phyloP scores from a whole-genome alignment of 2,888 invertebrate species.

The Conops quadrifasciatus region DNA sequence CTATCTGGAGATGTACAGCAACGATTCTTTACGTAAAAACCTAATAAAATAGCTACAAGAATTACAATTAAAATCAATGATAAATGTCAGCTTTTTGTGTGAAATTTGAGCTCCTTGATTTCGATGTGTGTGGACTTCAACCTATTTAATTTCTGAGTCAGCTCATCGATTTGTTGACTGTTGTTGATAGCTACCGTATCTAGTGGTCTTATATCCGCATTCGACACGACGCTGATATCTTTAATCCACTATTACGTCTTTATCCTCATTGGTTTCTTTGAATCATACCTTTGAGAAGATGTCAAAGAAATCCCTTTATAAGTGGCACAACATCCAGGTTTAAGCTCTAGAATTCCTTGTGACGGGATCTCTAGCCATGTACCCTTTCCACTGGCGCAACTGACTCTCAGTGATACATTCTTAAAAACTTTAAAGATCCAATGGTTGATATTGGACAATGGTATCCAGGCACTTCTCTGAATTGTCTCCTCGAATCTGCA shows the following conservation, averaged over 20 bases:
- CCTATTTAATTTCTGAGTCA: not conserved
- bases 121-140: conserved; percentile 5
- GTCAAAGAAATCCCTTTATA: not conserved
- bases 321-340: not conserved
- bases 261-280: not conserved
- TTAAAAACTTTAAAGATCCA: no score
- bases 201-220: not conserved
- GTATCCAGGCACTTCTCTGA: no score
- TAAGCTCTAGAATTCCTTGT: conserved; percentile 6
- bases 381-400: not conserved
- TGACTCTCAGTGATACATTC: no score
- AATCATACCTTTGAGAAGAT: not conserved
- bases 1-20: conserved; percentile 4
- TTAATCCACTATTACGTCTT: not conserved
- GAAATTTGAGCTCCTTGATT: not conserved
- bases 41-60: not conserved
- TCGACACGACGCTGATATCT: not conserved
- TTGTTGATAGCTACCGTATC: not conserved
- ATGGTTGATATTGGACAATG: no score
- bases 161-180: conserved; percentile 5
- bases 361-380: not conserved
- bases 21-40: not conserved
- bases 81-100: not conserved
- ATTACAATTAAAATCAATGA: not conserved
- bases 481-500: no score